phyloP scores from a whole-genome alignment of 2,113 vertebrate genomes.

The Menidia beryllina region DNA sequence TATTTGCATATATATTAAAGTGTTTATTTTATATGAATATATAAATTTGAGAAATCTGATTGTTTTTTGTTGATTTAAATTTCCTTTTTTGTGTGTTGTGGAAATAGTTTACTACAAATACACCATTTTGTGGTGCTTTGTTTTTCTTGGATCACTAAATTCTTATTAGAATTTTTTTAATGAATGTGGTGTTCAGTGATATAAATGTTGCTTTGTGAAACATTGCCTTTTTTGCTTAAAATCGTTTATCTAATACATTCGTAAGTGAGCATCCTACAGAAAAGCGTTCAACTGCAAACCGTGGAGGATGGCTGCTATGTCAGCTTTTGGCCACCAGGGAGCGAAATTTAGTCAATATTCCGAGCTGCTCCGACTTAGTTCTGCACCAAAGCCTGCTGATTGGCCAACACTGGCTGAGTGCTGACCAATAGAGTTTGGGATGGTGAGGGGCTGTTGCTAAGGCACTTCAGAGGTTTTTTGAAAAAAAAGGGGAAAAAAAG shows the following conservation, averaged over 20 bases:
- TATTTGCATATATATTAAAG: too few relatives aligned
- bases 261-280: background rate
- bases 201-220: background rate
- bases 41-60: too few relatives aligned
- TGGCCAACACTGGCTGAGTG: conserved; percentile 72
- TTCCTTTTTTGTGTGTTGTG: too few relatives aligned
- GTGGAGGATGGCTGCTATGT: background rate
- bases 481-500: conserved; percentile 16
- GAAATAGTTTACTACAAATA: too few relatives aligned
- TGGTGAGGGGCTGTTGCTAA: conserved; percentile 81
- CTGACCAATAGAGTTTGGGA: conserved; percentile 73
- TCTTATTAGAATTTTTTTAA: too few relatives aligned
- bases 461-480: conserved; percentile 59
- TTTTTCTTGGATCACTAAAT: too few relatives aligned
- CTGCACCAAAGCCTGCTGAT: conserved; percentile 76
- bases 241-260: too few relatives aligned
- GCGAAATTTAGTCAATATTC: conserved; percentile 13
- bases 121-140: too few relatives aligned
- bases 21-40: too few relatives aligned
- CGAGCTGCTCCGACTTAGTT: conserved; percentile 31
- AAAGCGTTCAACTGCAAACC: background rate
- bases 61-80: too few relatives aligned
- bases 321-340: conserved; percentile 49
- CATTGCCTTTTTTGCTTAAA: background rate
- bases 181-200: background rate